These are phyloP conservation scores for Deroptyus accipitrinus DNA, from an alignment of 2,113 vertebrate species.

Conservation along the genomic window DNA sequence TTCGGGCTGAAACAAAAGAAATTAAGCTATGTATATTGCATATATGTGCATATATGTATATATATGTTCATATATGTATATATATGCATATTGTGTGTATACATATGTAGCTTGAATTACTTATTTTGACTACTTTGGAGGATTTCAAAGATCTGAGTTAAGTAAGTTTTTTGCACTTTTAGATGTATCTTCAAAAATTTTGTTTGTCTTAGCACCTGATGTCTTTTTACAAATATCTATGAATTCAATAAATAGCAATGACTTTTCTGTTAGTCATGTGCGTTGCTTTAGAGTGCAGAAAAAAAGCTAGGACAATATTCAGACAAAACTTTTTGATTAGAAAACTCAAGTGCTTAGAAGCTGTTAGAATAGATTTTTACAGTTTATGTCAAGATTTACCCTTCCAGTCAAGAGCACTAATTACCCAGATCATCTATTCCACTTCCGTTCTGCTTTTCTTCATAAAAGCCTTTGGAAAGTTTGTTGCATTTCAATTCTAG, in stretches of 20 bases:
- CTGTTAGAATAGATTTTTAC: not conserved
- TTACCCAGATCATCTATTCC: not conserved
- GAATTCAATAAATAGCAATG: not conserved
- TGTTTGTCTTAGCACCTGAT: not conserved
- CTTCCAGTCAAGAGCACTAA: not conserved
- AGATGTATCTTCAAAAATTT: not conserved
- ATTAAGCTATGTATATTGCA: not conserved
- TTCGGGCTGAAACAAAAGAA: not conserved
- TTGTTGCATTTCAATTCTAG: not conserved
- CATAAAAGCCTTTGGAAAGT: not conserved
- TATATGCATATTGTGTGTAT: not conserved
- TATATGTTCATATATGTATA: not conserved
- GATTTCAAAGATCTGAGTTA: not conserved
- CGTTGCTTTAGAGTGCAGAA: not conserved
- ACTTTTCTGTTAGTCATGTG: not conserved
- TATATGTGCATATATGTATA: not conserved
- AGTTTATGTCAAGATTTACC: not conserved
- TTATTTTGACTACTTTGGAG: not conserved
- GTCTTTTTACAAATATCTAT: not conserved
- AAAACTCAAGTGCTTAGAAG: not conserved
- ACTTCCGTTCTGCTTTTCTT: not conserved
- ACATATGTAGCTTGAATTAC: not conserved
- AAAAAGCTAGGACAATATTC: not conserved
- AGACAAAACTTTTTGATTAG: not conserved
- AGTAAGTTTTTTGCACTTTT: not conserved